phyloP scores from a whole-genome alignment of 2,888 invertebrate species.

The Smittia sp. region DNA sequence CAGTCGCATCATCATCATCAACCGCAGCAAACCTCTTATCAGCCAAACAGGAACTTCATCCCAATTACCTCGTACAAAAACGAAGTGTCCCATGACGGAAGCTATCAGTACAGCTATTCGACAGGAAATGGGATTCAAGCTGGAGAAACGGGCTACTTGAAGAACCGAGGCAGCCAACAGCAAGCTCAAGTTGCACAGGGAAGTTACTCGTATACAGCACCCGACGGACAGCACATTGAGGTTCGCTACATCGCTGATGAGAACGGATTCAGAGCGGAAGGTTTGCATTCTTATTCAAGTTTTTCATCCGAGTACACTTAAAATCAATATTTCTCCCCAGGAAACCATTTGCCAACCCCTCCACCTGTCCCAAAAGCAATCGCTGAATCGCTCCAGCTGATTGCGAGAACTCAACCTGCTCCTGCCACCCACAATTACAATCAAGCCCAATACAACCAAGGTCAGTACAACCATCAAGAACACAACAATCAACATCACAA shows the following conservation, averaged over 20 bases:
- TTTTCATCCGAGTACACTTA: background rate
- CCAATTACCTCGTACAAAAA: conserved; percentile 54
- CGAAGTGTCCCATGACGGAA: conserved; percentile 53
- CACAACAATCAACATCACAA: conserved; percentile 43
- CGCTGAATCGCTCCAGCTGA: conserved; percentile 49
- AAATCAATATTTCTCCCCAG: too few species aligned
- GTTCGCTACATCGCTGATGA: conserved; percentile 67
- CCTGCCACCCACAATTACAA: conserved; percentile 46
- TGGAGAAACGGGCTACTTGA: conserved; percentile 73
- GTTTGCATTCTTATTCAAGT: background rate
- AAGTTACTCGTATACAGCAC: conserved; percentile 71
- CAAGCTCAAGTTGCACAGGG: conserved; percentile 74
- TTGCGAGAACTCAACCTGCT: conserved; percentile 48
- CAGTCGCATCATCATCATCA: conserved; percentile 30
- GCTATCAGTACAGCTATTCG: conserved; percentile 61
- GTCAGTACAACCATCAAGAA: conserved; percentile 45
- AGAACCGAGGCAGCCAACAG: conserved; percentile 66
- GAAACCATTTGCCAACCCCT: conserved; percentile 47
- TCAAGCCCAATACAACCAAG: conserved; percentile 49
- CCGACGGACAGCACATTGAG: conserved; percentile 54
- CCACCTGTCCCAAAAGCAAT: conserved; percentile 51
- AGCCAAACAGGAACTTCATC: conserved; percentile 49
- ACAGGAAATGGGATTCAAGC: conserved; percentile 76
- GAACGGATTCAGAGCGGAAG: conserved; percentile 56
- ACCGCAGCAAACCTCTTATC: conserved; percentile 19